Evolutionary conservation across 2,888 invertebrate species (phyloP).

Genomic region (Tridacna crocea): DNA sequence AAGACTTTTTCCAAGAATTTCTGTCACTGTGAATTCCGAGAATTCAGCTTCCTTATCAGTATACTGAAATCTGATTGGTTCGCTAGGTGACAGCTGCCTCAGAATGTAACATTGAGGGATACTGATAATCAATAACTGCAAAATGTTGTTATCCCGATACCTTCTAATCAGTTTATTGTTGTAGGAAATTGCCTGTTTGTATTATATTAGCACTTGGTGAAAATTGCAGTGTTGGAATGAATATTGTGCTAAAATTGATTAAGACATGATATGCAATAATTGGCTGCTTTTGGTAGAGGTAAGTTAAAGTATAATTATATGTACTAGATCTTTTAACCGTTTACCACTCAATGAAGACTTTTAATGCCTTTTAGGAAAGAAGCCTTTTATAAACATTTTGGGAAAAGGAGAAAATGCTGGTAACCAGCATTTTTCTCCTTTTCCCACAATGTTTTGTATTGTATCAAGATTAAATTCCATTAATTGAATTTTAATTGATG

Average conservation of each 20-base stretch:
- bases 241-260: too few relatives aligned
- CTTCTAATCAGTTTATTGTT: constrained; percentile 13
- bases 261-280: too few relatives aligned
- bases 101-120: constrained; percentile 8
- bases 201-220: background rate
- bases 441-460: background rate
- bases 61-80: constrained; percentile 53
- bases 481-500: too few relatives aligned
- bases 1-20: constrained; percentile 23
- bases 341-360: too few relatives aligned
- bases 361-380: too few relatives aligned
- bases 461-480: too few relatives aligned
- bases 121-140: constrained; percentile 27
- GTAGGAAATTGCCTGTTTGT: background rate
- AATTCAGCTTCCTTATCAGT: constrained; percentile 55
- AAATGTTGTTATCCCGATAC: constrained; percentile 1
- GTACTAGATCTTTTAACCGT: too few relatives aligned
- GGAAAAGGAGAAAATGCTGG: background rate
- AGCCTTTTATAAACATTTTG: background rate
- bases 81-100: constrained; percentile 14
- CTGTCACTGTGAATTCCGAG: constrained; percentile 13
- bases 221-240: too few relatives aligned
- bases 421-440: background rate
- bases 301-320: too few relatives aligned
- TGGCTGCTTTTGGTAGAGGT: too few relatives aligned